phyloP scores from a whole-genome alignment of 2,113 vertebrate species.

The Coptodon bakossiorum region DNA sequence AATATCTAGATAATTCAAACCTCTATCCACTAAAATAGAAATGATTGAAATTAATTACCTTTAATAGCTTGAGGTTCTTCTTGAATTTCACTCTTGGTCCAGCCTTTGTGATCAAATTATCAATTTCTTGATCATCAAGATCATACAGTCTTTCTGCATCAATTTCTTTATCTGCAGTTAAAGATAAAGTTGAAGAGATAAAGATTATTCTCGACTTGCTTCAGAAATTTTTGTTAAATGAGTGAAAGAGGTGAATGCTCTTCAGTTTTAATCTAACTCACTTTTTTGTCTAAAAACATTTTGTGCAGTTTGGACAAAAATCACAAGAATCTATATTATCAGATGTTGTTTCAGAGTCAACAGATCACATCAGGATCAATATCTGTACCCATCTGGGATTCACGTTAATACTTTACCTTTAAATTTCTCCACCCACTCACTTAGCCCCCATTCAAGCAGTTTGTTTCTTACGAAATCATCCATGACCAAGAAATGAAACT shows the following conservation, averaged over 20 bases:
- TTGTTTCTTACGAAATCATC: no score
- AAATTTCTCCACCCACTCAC: not conserved
- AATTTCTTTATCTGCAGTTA: not conserved
- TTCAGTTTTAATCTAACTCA: no score
- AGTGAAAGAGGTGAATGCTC: no score
- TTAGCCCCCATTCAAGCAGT: not conserved
- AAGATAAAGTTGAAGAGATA: not conserved
- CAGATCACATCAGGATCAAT: not conserved
- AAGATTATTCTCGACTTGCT: no score
- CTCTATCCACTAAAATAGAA: not conserved
- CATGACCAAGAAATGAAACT: no score
- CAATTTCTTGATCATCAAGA: not conserved
- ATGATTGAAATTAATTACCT: not conserved
- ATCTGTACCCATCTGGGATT: not conserved
- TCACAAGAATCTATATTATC: no score
- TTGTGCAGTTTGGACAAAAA: no score
- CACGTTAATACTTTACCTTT: not conserved
- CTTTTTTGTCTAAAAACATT: no score
- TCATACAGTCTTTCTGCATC: not conserved
- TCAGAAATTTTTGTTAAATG: not conserved
- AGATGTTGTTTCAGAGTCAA: not conserved
- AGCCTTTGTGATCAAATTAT: not conserved
- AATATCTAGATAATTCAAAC: fast-evolving
- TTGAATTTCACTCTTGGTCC: not conserved
- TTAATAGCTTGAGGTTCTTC: not conserved